Conservation (phyloP, 2,888 invertebrate species). For the Dimorphilus gyrociliatus region DNA sequence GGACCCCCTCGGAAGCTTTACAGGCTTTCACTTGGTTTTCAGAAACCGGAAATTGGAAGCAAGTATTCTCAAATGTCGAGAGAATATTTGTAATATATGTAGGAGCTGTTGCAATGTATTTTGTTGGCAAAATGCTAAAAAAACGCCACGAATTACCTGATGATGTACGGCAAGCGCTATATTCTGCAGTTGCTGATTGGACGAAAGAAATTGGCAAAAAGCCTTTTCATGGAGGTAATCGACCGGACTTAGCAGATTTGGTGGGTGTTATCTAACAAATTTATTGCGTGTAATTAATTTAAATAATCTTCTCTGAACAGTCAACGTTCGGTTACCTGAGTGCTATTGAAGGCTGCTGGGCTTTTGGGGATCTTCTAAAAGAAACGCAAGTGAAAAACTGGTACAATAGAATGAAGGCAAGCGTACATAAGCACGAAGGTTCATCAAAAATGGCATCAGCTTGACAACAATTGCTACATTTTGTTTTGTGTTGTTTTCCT, state of each 20-base stretch:
- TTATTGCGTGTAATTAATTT: neutral
- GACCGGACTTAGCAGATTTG: slow-evolving; percentile 79
- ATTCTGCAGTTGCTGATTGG: slow-evolving; percentile 69
- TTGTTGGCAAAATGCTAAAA: slow-evolving; percentile 72
- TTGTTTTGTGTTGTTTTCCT: too few relatives aligned
- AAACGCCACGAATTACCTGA: too few relatives aligned
- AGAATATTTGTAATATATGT: slow-evolving; percentile 69
- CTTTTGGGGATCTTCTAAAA: slow-evolving; percentile 62
- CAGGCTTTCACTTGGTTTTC: slow-evolving; percentile 85
- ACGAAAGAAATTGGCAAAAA: slow-evolving; percentile 48
- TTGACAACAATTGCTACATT: too few relatives aligned
- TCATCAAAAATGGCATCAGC: too few relatives aligned
- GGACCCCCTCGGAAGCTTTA: slow-evolving; percentile 63
- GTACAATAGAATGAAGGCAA: slow-evolving; percentile 58
- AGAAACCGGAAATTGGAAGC: slow-evolving; percentile 74
- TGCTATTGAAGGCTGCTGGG: slow-evolving; percentile 79
- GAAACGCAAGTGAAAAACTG: slow-evolving; percentile 55
- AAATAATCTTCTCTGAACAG: slow-evolving; percentile 19
- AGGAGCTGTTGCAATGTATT: slow-evolving; percentile 73
- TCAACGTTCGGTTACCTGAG: slow-evolving; percentile 73
- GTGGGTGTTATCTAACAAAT: slow-evolving; percentile 18
- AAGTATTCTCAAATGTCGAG: slow-evolving; percentile 71
- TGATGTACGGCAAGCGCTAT: slow-evolving; percentile 72
- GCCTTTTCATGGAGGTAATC: slow-evolving; percentile 66
- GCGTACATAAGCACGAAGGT: slow-evolving; percentile 47